phyloP scores from a whole-genome alignment of 2,797 vertebrate species.

The Fistularia commersonii region DNA sequence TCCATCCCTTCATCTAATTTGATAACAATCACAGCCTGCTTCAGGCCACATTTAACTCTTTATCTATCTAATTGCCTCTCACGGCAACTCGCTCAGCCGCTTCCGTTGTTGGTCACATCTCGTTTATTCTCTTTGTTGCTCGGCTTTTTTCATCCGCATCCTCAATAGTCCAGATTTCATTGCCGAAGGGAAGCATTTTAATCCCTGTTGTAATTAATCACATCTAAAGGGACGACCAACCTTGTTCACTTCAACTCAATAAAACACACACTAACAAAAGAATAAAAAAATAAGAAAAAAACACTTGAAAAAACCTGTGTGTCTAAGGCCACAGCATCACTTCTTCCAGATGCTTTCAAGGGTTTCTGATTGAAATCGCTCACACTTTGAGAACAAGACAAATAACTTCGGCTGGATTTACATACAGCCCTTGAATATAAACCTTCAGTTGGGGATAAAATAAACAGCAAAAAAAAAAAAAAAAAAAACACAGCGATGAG shows the following conservation, averaged over 20 bases:
- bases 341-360: too few relatives aligned
- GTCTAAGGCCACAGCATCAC: too few relatives aligned
- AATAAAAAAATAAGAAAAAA: too few relatives aligned
- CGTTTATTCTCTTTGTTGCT: constrained; percentile 7
- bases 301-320: too few relatives aligned
- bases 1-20: not conserved
- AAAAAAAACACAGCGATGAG: not conserved
- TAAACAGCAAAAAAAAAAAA: not conserved
- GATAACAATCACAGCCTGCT: constrained; percentile 1
- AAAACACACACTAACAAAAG: not conserved
- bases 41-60: not conserved
- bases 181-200: not conserved
- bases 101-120: not conserved
- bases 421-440: too few relatives aligned
- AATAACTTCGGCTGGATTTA: too few relatives aligned
- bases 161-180: not conserved
- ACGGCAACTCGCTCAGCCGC: not conserved
- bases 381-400: too few relatives aligned
- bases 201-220: not conserved
- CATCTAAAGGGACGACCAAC: not conserved
- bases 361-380: too few relatives aligned
- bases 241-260: not conserved
- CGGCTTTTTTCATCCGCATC: constrained; percentile 2
- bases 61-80: constrained; percentile 7
- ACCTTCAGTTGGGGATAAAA: too few relatives aligned